These are phyloP conservation scores for Tragelaphus scriptus DNA, from an alignment of 2,113 vertebrate genomes.

Conservation along the genomic window DNA sequence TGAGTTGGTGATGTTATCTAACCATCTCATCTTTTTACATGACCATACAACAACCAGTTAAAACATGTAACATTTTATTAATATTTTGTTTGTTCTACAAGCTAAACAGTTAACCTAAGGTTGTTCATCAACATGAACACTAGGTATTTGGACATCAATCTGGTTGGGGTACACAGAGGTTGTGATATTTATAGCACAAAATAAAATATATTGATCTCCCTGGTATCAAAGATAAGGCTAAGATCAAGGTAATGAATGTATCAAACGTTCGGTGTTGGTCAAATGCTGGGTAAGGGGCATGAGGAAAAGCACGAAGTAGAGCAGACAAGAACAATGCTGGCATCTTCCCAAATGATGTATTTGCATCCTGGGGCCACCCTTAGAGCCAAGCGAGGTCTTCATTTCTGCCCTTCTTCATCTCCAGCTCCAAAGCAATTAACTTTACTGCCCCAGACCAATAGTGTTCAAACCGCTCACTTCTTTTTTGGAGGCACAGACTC, in stretches of 20 bases:
- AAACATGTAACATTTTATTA: not conserved
- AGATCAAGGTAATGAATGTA: not conserved
- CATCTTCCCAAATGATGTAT: not conserved
- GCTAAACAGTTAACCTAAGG: not conserved
- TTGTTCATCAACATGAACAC: not conserved
- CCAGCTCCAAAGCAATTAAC: not conserved
- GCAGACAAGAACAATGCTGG: not conserved
- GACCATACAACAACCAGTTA: not conserved
- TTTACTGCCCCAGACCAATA: not conserved
- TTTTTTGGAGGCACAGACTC: not conserved
- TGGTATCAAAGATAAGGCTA: not conserved
- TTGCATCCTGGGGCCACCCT: not conserved
- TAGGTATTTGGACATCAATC: not conserved
- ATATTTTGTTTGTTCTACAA: not conserved
- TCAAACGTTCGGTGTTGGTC: not conserved
- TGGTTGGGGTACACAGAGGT: not conserved
- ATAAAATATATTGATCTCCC: not conserved
- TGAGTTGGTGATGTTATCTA: not conserved
- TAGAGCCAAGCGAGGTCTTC: not conserved
- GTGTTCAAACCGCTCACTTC: not conserved
- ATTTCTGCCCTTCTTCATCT: not conserved
- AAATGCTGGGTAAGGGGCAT: not conserved
- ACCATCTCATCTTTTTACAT: not conserved
- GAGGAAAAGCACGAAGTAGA: not conserved
- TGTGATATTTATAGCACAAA: not conserved